phyloP scores from a whole-genome alignment of 2,888 invertebrate species.

The Molanna angustata region DNA sequence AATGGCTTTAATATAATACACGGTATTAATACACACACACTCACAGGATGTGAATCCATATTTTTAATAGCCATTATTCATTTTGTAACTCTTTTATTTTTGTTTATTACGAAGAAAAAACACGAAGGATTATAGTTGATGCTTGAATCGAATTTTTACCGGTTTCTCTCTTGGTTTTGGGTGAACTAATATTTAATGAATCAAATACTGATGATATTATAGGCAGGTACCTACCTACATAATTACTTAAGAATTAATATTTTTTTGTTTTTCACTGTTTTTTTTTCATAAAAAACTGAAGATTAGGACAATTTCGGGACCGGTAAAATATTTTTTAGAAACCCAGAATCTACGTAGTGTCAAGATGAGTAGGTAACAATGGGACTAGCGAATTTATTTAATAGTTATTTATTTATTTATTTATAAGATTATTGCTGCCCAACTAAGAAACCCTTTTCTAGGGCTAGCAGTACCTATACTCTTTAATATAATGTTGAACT shows the following conservation, averaged over 20 bases:
- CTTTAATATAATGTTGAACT: too few species aligned
- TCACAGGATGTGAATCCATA: conserved; percentile 8
- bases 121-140: neutral
- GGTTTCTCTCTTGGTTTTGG: conserved; percentile 4
- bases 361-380: neutral
- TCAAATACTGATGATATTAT: too few species aligned
- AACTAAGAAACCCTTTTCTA: too few species aligned
- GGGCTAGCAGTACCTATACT: too few species aligned
- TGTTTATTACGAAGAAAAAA: conserved; percentile 6
- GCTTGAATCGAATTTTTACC: conserved; percentile 6
- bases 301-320: neutral
- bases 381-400: too few species aligned
- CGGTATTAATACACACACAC: conserved; percentile 1
- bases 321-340: neutral
- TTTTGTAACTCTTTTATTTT: conserved; percentile 8
- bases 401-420: too few species aligned
- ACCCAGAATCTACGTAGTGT: neutral
- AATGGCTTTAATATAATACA: conserved; percentile 3
- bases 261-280: too few species aligned
- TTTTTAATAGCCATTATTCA: conserved; percentile 9
- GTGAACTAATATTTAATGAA: too few species aligned
- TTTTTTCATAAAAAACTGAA: too few species aligned
- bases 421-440: too few species aligned
- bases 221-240: too few species aligned
- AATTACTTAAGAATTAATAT: too few species aligned